Percentiles rank a stretch among this genome's conserved stretches.
phyloP scores from a whole-genome alignment of 2,888 invertebrate species.

The Nowickia ferox region DNA sequence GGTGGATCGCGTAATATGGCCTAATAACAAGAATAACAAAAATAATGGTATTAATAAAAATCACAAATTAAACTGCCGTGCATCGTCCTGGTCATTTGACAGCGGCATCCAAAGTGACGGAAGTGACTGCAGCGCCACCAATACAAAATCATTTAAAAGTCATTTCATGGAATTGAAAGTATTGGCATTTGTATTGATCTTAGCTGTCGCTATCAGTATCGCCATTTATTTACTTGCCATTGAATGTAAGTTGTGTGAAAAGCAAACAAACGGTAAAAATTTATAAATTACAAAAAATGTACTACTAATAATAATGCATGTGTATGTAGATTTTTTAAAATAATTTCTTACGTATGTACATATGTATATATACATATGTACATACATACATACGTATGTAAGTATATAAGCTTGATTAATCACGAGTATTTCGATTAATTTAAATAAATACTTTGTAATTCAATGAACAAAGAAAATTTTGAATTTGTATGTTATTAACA shows the following conservation, averaged over 20 bases:
- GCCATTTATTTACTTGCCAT: constrained; percentile 79
- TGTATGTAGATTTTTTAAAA: not conserved
- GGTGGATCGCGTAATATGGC: constrained; percentile 41
- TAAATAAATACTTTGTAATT: no score
- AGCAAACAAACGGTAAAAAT: not conserved
- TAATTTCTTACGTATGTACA: not conserved
- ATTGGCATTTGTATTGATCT: constrained; percentile 75
- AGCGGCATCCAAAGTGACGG: constrained; percentile 19
- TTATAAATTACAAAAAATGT: not conserved
- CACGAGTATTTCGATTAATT: no score
- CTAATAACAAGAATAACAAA: not conserved
- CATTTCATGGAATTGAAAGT: constrained; percentile 75
- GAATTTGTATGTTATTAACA: no score
- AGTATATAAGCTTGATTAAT: no score
- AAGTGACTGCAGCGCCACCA: constrained; percentile 8
- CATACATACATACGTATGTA: not conserved
- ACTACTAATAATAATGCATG: constrained; percentile 8
- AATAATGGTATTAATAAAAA: not conserved
- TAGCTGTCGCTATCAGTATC: constrained; percentile 75
- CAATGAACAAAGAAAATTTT: no score
- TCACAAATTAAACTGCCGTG: not conserved
- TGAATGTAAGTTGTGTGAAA: constrained; percentile 78
- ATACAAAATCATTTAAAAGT: constrained; percentile 49
- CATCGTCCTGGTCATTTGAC: constrained; percentile 46
- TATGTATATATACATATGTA: not conserved